These are phyloP conservation scores for Stegana nigrithorax DNA, from an alignment of 2,888 invertebrate genomes.

Conservation along the genomic window DNA sequence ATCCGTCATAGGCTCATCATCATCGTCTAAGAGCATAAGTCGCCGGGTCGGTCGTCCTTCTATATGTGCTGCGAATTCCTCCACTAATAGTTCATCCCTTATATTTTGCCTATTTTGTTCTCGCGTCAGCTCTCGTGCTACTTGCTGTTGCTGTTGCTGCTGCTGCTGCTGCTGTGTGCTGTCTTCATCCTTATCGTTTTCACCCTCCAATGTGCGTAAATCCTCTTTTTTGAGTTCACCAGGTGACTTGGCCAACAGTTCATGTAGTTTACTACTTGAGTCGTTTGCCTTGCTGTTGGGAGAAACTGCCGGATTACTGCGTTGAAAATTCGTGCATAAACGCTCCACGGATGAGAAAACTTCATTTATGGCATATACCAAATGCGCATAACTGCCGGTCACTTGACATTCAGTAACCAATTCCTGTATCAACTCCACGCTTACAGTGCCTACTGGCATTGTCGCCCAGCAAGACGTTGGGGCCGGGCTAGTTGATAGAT, in stretches of 20 bases:
- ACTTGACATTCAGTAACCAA: slow-evolving; percentile 73
- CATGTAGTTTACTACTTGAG: slow-evolving; percentile 65
- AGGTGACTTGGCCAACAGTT: slow-evolving; percentile 71
- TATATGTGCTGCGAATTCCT: too few relatives aligned
- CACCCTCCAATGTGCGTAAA: slow-evolving; percentile 78
- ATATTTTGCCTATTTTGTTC: too few relatives aligned
- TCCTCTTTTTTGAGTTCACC: slow-evolving; percentile 78
- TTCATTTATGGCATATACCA: slow-evolving; percentile 82
- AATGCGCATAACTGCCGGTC: slow-evolving; percentile 75
- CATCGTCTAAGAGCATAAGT: too few relatives aligned
- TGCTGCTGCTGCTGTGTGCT: slow-evolving; percentile 68
- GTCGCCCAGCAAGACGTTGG: slow-evolving; percentile 32
- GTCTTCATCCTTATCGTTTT: slow-evolving; percentile 90
- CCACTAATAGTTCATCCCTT: too few relatives aligned
- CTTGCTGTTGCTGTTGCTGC: too few relatives aligned
- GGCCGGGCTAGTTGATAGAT: not conserved
- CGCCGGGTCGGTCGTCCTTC: too few relatives aligned
- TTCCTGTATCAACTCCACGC: slow-evolving; percentile 79
- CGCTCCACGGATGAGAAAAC: slow-evolving; percentile 79
- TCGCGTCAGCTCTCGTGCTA: too few relatives aligned
- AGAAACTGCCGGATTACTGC: not conserved
- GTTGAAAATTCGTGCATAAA: slow-evolving; percentile 79
- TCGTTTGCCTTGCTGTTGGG: not conserved
- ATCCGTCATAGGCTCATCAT: slow-evolving; percentile 50
- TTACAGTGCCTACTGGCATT: slow-evolving; percentile 78